A percentile compares a stretch with the other conserved stretches of the same genome.
phyloP scores from a whole-genome alignment of 2,888 invertebrate species.

The Limnephilus marmoratus region DNA sequence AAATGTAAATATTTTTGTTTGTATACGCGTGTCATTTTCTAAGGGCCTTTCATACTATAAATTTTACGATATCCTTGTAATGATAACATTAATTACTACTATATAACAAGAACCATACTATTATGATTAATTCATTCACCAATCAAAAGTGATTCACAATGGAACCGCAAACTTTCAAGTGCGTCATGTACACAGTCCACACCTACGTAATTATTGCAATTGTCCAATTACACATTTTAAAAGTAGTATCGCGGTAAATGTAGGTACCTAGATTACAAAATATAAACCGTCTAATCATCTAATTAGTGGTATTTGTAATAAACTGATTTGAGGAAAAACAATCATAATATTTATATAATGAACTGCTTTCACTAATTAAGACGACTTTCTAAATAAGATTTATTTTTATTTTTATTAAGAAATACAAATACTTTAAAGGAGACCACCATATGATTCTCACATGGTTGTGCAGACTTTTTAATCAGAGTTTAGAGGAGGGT shows the following conservation, averaged over 20 bases:
- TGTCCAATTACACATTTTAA: neutral
- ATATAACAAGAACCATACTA: neutral
- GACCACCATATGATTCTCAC: no score
- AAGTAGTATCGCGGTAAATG: neutral
- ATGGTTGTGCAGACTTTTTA: no score
- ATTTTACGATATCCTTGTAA: neutral
- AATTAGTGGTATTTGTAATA: neutral
- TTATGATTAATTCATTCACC: neutral
- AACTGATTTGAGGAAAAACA: neutral
- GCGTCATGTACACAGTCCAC: neutral
- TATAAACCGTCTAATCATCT: neutral
- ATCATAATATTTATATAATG: neutral
- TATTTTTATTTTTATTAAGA: no score
- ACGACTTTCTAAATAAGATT: neutral
- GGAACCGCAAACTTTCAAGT: neutral
- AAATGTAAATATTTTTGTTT: neutral
- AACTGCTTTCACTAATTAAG: neutral
- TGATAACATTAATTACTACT: neutral
- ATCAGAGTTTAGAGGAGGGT: no score
- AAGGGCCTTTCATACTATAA: neutral
- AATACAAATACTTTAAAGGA: no score
- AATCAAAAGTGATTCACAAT: constrained; percentile 2
- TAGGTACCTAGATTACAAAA: neutral
- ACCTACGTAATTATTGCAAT: neutral
- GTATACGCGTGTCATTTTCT: neutral